Base-by-base conservation (phyloP, 2,797 vertebrate species). In the Heliangelus exortis region DNA sequence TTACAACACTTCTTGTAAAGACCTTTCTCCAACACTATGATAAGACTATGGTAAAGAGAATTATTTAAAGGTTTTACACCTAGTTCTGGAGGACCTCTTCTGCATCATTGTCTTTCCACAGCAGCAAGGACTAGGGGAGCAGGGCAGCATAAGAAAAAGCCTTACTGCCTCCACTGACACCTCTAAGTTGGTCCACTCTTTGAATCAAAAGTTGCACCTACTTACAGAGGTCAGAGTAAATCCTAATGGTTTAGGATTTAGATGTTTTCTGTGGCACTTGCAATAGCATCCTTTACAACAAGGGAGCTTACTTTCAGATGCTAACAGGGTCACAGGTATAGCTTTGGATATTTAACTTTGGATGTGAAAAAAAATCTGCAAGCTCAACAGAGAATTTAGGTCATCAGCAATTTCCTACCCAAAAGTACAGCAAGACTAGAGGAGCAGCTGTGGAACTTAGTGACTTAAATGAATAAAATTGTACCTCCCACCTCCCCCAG, bases 141-240 rank as follows among this genome's bases (percentile, higher is more conserved):
- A 47, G 81, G 75, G 51, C 67, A 89, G 74, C 19, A 5, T 12
- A 11, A 51, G 76, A 77, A 75, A 72, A 82, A 92, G 72, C 18
- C 47, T 73, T 43, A 12, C 21, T 51, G 93, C 72, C 57, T 15
- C 67, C 72, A 10, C 15, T 18, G 77, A 21, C 73, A 75, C 13
- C 59, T 78, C 71, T 19, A 4, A 28, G 68, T 16, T 9, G 0
- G 41, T 65, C 1, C 77, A 41, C 55, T 86, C 76, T 81, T 43
- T 51, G 67, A 50, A 45, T 76, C 85, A 5, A 66, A 66, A 88
- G 74, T 10, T 59, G 36, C 18, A 20, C 8, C 28, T 41, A 41
- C 6, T 0, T 26, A 57, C 77, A 92, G 93, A 74, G 90, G 88
- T 87, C 88, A 81, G 86, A 74, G 41, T 63, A 89, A 95, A 92